Base-by-base conservation (phyloP, 2,888 invertebrate genomes). In the Dryobota labecula region DNA sequence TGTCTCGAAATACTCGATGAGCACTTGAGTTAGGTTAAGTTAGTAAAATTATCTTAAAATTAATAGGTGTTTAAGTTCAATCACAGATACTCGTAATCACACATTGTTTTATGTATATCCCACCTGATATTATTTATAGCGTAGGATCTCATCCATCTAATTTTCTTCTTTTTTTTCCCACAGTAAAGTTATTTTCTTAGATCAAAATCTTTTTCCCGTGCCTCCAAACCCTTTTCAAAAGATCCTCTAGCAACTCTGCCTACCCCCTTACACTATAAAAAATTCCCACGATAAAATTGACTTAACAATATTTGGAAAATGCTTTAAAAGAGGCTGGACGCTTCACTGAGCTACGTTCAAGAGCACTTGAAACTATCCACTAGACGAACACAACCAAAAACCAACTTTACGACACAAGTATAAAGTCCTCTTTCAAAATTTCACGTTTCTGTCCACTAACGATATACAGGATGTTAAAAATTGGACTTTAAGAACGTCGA, bases 301-400 rank as follows among this genome's bases (percentile, higher is more conserved):
- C 67, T 84, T 77, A 60, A 82, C 70, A 78, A 70, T 84, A 84
- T 82, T 82, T 78, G 82, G 82, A 78, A 84, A 82, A 82, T 70
- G 68, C 82, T 82, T 72, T 77, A 81, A 70, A 69, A 60, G 73
- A 76, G 68, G 30, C 81, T 70, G 71, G 63, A 65, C 67, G 82
- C 78, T 74, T 53, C 71, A 72, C 47, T 56, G 80, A 65, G 69
- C 74, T 57, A 71, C 56, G 36, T 62, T 72, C 67, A 78, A 78
- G 67, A 70, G 74, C 30, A 69, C 84, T 84, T 65, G 41, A 60
- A 73, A 75, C 67, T 68, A 72, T 76, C 70, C 67, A 27, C 53
- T 56, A 6, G n/a, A 36, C 4, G 20, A 1, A 7, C 2, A 30
- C 64, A 74, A 64, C 0, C 2, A 7, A 84, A 68, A 74, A 51